These are phyloP conservation scores for Cynaeus angustus DNA, from an alignment of 2,888 invertebrate genomes.

Conservation along the genomic window DNA sequence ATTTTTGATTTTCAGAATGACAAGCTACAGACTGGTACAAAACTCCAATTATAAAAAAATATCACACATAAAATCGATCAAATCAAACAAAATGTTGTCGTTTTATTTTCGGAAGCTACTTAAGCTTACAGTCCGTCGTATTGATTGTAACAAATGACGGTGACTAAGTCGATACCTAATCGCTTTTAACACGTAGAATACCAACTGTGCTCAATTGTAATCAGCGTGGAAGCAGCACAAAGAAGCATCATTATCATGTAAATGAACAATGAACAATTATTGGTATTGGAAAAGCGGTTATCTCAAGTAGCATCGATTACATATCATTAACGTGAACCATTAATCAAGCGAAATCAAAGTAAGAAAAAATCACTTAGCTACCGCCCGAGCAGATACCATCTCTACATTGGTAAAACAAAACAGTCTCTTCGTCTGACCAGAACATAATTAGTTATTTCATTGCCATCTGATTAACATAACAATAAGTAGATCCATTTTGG, in stretches of 20 bases:
- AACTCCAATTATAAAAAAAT: no score
- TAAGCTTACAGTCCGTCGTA: no score
- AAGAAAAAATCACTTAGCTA: constrained; percentile 60
- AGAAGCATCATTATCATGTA: constrained; percentile 48
- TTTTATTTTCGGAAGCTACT: no score
- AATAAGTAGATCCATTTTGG: constrained; percentile 64
- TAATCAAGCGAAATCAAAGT: constrained; percentile 58
- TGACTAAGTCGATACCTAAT: constrained; percentile 25
- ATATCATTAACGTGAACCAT: constrained; percentile 58
- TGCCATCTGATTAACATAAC: constrained; percentile 66
- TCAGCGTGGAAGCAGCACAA: constrained; percentile 17
- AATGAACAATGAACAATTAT: constrained; percentile 56
- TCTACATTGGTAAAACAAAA: constrained; percentile 56
- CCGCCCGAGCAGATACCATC: constrained; percentile 55
- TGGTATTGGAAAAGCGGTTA: constrained; percentile 52
- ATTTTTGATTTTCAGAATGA: no score
- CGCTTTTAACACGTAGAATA: constrained; percentile 24
- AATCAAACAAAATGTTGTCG: no score
- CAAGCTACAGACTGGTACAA: no score
- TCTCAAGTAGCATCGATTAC: constrained; percentile 58
- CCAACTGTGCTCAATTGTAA: constrained; percentile 26
- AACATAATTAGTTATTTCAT: constrained; percentile 63
- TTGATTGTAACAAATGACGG: constrained; percentile 22
- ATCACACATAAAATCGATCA: no score
- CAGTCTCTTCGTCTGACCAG: constrained; percentile 42